A percentile compares a stretch with the other conserved stretches of the same genome.
These are phyloP conservation scores for Ormyrus pomaceus DNA, from an alignment of 2,888 invertebrate genomes.

Conservation along the genomic window DNA sequence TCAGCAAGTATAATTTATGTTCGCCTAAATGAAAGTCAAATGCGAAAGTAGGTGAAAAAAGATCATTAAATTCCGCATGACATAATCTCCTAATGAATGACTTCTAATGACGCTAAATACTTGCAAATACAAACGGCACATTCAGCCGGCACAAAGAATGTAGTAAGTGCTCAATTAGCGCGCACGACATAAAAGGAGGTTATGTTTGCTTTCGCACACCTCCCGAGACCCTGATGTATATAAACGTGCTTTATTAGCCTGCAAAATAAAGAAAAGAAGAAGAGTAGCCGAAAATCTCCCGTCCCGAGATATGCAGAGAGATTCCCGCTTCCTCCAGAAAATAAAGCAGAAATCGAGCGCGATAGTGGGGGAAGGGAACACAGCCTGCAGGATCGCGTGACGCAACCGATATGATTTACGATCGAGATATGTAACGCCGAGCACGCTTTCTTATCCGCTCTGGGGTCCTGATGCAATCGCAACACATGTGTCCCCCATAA, in stretches of 20 bases:
- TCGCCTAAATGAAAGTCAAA: too few species aligned
- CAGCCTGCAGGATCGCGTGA: neutral
- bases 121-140: neutral
- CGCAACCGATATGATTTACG: slow-evolving; percentile 50
- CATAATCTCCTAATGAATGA: neutral
- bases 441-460: slow-evolving; percentile 34
- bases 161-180: slow-evolving; percentile 15
- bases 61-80: too few species aligned
- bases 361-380: too few species aligned
- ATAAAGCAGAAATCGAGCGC: too few species aligned
- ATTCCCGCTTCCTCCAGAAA: too few species aligned
- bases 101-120: neutral
- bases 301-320: too few species aligned
- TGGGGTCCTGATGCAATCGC: slow-evolving; percentile 13
- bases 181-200: neutral
- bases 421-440: slow-evolving; percentile 23
- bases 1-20: too few species aligned
- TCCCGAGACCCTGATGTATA: too few species aligned
- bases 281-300: too few species aligned
- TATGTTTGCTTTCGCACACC: neutral
- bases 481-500: neutral
- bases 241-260: too few species aligned
- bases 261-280: too few species aligned
- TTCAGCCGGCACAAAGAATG: neutral
- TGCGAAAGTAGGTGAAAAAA: too few species aligned